Percentiles rank a stretch among this genome's conserved stretches.
Conservation (phyloP, 2,888 invertebrate genomes). For the Drosophila setosimentum region DNA sequence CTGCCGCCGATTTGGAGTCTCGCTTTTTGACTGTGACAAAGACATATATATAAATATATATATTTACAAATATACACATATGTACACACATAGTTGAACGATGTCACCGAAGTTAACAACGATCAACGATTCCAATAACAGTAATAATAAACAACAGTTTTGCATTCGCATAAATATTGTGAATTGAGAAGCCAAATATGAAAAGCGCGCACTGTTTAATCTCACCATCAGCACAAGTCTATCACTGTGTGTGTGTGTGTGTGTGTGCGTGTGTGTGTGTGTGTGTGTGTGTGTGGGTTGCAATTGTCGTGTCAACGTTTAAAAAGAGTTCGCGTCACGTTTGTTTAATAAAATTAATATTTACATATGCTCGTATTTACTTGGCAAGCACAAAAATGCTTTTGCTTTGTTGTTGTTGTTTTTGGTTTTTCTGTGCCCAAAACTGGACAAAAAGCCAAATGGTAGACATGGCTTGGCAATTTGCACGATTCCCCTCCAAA, state of each 20-base stretch:
- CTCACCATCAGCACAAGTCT: conserved; percentile 6
- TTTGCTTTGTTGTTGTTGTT: conserved; percentile 6
- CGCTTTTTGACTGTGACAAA: neutral
- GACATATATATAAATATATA: neutral
- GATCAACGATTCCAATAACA: conserved; percentile 35
- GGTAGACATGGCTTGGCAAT: conserved; percentile 61
- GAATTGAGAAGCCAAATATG: conserved; percentile 68
- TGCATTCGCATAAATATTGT: conserved; percentile 61
- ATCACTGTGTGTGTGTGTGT: conserved; percentile 16
- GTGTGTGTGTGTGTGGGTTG: conserved; percentile 32
- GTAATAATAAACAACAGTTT: conserved; percentile 46
- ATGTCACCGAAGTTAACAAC: conserved; percentile 24
- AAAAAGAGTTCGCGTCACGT: conserved; percentile 65
- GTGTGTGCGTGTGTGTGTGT: conserved; percentile 14
- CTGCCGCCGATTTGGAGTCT: conserved; percentile 45
- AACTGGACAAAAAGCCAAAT: conserved; percentile 72
- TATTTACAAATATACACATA: no score
- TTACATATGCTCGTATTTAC: conserved; percentile 77
- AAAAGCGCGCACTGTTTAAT: conserved; percentile 54
- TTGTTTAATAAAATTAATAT: conserved; percentile 80
- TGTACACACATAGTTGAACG: neutral
- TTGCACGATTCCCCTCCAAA: conserved; percentile 64
- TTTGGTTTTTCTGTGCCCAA: conserved; percentile 45
- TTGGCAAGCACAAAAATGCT: conserved; percentile 41
- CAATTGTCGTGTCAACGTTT: conserved; percentile 61